Conservation (phyloP, 1,140 invertebrate species). For the Drosophila equinoxialis region DNA sequence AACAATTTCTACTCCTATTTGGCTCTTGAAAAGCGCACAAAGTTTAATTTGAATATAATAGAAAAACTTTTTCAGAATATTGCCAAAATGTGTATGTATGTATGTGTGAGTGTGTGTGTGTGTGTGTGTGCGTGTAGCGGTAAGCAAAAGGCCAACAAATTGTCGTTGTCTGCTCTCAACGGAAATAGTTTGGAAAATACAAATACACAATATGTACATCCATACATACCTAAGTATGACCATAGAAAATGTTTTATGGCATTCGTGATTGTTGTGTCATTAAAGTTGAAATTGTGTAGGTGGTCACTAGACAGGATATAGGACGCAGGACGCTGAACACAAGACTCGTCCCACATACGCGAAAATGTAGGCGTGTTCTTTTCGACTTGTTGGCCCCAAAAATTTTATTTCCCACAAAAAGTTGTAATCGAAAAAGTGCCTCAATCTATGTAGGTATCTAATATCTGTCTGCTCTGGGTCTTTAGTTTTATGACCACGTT, state of each 20-base stretch:
- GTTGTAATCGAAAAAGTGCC: slow-evolving; percentile 75
- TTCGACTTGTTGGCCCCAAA: background rate
- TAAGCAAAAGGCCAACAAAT: slow-evolving; percentile 37
- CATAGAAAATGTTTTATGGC: slow-evolving; percentile 75
- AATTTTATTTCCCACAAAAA: slow-evolving; percentile 69
- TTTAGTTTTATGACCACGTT: slow-evolving; percentile 45
- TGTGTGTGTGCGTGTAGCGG: background rate
- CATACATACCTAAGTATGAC: slow-evolving; percentile 36
- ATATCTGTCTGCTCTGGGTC: slow-evolving; percentile 42
- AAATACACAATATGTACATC: slow-evolving; percentile 22
- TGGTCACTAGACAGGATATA: slow-evolving; percentile 48
- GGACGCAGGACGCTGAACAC: background rate
- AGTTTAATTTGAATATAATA: slow-evolving; percentile 82
- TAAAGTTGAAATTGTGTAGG: slow-evolving; percentile 81
- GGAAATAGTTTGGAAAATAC: slow-evolving; percentile 68
- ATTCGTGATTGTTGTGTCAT: slow-evolving; percentile 80
- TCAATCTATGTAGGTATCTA: slow-evolving; percentile 1
- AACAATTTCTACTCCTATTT: slow-evolving; percentile 43
- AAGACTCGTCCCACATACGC: background rate
- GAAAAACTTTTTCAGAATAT: slow-evolving; percentile 68
- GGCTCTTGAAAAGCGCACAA: slow-evolving; percentile 35
- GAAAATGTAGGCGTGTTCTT: slow-evolving; percentile 39
- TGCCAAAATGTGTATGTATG: slow-evolving; percentile 27
- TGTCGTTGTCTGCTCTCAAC: slow-evolving; percentile 35
- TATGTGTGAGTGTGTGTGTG: slow-evolving; percentile 6